Evolutionary conservation across 2,888 invertebrate species (phyloP).

Genomic region (Pterobdella sp.): DNA sequence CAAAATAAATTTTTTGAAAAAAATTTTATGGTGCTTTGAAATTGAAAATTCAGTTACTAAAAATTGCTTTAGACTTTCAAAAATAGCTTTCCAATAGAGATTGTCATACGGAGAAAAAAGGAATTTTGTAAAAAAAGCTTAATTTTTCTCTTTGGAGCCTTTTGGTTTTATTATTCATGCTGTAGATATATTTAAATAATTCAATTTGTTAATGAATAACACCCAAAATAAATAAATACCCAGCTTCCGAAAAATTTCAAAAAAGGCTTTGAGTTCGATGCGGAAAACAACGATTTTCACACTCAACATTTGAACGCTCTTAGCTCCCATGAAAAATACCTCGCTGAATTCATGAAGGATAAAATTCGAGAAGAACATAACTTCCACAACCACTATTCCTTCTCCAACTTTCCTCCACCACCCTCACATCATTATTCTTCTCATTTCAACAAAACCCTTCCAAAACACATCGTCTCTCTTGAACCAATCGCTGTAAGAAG

Average conservation of each 20-base stretch:
- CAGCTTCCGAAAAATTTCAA: conserved; percentile 10
- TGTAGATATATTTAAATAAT: neutral
- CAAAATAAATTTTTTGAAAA: too few species aligned
- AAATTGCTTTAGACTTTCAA: too few species aligned
- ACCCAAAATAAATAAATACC: neutral
- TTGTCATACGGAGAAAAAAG: neutral
- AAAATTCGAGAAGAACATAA: neutral
- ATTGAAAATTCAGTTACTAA: too few species aligned
- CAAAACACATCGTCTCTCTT: too few species aligned
- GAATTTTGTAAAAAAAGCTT: neutral
- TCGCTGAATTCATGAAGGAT: neutral
- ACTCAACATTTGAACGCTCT: neutral
- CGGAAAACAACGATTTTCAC: neutral
- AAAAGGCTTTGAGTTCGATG: neutral
- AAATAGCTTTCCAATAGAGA: too few species aligned
- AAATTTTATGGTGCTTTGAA: too few species aligned
- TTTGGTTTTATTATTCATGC: neutral
- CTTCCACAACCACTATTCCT: neutral
- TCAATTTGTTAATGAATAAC: neutral
- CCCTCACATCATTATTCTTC: too few species aligned
- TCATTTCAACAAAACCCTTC: too few species aligned
- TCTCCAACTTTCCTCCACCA: neutral
- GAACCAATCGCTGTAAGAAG: too few species aligned
- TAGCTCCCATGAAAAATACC: neutral
- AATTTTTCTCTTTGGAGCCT: neutral